Conservation (phyloP, 2,113 vertebrate species). For the Scytalopus superciliaris region DNA sequence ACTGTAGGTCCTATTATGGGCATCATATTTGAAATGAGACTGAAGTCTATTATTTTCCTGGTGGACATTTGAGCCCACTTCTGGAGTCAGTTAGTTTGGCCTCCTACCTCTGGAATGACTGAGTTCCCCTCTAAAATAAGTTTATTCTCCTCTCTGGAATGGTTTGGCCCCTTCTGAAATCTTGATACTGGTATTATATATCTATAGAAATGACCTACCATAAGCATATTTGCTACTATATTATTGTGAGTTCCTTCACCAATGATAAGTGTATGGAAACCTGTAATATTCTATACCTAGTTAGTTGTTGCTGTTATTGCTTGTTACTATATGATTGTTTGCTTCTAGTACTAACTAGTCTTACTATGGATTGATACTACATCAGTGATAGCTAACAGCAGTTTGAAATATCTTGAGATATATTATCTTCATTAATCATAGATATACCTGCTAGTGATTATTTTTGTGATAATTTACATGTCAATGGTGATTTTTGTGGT, state of each 20-base stretch:
- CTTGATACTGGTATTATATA: neutral
- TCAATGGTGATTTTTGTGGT: neutral
- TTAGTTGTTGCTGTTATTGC: neutral
- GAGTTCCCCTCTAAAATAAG: accelerated
- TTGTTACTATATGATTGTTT: neutral
- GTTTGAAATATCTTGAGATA: neutral
- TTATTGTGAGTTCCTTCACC: neutral
- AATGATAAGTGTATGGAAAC: neutral
- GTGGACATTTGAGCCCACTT: too few relatives aligned
- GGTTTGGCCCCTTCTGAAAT: neutral
- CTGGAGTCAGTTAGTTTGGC: neutral
- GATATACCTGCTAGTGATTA: neutral
- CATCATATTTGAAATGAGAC: neutral
- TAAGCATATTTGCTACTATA: neutral
- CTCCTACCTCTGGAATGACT: neutral
- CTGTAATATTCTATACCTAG: neutral
- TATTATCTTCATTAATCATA: neutral
- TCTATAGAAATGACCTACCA: neutral
- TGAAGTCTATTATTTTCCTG: neutral
- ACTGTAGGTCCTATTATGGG: neutral
- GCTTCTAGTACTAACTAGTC: neutral
- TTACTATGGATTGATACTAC: neutral
- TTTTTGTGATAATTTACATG: neutral
- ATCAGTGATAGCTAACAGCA: neutral
- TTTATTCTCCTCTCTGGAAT: neutral